Base-by-base conservation (phyloP, 1,140 invertebrate species). In the Meloidogyne hapla region DNA sequence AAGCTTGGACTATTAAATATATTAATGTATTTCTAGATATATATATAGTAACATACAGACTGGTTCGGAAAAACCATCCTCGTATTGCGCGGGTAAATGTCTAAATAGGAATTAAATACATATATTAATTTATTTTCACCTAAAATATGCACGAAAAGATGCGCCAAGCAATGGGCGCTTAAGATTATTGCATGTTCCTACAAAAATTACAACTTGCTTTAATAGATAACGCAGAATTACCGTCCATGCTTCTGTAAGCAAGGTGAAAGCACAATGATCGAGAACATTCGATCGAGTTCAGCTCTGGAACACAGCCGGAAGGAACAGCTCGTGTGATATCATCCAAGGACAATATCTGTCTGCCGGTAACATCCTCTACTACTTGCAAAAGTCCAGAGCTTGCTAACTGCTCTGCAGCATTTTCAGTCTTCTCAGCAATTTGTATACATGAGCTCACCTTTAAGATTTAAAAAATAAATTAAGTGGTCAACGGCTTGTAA, bases 231-330 rank as follows among this genome's bases (percentile, higher is more conserved):
- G 3, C 48, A 56, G 8, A 56, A 56, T 70, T 63, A 56, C 83
- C 83, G 67, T 84, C 83, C 62, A 84, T 66, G 23, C 77, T 69
- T 42, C 83, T 71, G 73, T 82, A 84, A 26, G 77, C 74, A 18
- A 84, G 75, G 70, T 84, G 83, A 26, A 80, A 84, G 73, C 83
- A 84, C 18, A 83, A 68, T 18, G 70, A 76, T 18, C n/a, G 33
- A 18, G 82, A 69, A 69, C 81, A 87, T 45, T 84, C 66, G 21
- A 33, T 10, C n/a, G 38, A 28, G 13, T 8, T 28, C 26, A 25
- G 4, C n/a, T 86, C 76, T 15, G 85, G 86, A 26, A 87, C 86
- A 81, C 85, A 86, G 45, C 85, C 86, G 38, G 74, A 79, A 13
- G 81, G 69, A 23, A 87, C 85, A 62, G 80, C 68, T 64, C 81